A percentile compares a stretch with the other conserved stretches of the same genome.
Evolutionary conservation across 2,797 vertebrate species (phyloP).

Genomic region (Chelidonichthys spinosus): DNA sequence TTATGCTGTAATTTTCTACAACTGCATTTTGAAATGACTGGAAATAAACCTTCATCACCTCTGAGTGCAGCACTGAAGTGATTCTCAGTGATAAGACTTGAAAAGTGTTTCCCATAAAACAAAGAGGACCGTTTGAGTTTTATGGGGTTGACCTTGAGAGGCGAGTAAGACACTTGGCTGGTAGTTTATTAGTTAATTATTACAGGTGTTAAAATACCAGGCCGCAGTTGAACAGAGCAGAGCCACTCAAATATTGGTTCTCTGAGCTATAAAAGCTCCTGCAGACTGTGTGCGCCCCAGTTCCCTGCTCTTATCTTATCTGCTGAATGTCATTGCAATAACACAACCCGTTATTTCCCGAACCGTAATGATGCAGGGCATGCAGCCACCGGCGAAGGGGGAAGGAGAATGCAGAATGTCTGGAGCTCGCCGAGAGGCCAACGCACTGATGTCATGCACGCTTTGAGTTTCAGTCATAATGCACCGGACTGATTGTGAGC

Average conservation of each 20-base stretch:
- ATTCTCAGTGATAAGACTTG: slow-evolving; percentile 25
- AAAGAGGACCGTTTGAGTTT: slow-evolving; percentile 37
- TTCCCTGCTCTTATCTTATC: slow-evolving; percentile 74
- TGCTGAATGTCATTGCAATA: slow-evolving; percentile 62
- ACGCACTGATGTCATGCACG: slow-evolving; percentile 64
- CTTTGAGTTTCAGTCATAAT: slow-evolving; percentile 73
- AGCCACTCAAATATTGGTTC: slow-evolving; percentile 57
- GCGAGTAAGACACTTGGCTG: slow-evolving; percentile 32
- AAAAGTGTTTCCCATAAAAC: slow-evolving; percentile 43
- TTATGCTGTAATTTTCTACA: neutral
- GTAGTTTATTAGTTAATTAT: slow-evolving; percentile 74
- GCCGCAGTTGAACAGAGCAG: slow-evolving; percentile 17
- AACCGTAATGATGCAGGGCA: slow-evolving; percentile 52
- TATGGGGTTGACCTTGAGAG: slow-evolving; percentile 59
- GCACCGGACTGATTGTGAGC: slow-evolving; percentile 69
- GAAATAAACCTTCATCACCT: neutral
- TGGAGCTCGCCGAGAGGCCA: slow-evolving; percentile 50
- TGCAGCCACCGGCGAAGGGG: slow-evolving; percentile 30
- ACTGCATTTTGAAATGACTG: neutral
- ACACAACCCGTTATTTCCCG: slow-evolving; percentile 72
- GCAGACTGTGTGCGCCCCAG: slow-evolving; percentile 31
- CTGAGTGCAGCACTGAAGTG: neutral
- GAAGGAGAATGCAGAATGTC: slow-evolving; percentile 49
- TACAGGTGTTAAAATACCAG: slow-evolving; percentile 53
- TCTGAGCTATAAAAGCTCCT: slow-evolving; percentile 57